A percentile compares a stretch with the other conserved stretches of the same genome.
Conservation (phyloP, 2,113 vertebrate species). For the Pelodiscus sinensis region DNA sequence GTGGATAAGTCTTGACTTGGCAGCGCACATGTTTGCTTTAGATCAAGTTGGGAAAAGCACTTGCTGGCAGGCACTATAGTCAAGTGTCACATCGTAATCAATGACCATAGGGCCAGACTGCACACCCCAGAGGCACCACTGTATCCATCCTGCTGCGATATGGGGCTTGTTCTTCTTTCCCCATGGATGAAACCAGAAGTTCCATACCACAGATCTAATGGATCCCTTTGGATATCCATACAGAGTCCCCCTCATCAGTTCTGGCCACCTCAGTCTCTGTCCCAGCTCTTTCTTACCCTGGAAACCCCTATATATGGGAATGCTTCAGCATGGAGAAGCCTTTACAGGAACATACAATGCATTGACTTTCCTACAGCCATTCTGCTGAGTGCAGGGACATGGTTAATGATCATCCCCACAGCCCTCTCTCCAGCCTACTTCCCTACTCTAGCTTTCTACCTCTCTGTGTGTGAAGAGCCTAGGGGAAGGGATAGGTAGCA, state of each 20-base stretch:
- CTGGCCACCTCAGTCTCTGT: background rate
- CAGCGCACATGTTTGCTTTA: background rate
- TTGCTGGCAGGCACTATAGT: background rate
- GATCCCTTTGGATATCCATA: background rate
- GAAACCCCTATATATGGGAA: background rate
- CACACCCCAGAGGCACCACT: background rate
- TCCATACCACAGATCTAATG: background rate
- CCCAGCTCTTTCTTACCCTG: background rate
- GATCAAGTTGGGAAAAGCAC: background rate
- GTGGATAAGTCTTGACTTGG: background rate
- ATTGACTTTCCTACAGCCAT: background rate
- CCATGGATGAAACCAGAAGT: background rate
- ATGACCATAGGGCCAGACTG: background rate
- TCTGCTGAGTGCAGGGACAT: background rate
- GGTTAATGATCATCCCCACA: background rate
- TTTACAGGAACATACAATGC: background rate
- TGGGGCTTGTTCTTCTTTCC: background rate
- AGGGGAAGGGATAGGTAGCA: background rate
- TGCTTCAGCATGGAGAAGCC: background rate
- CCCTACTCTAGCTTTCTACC: background rate
- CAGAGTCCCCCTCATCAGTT: background rate
- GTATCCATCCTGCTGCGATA: background rate
- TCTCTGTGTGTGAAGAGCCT: background rate
- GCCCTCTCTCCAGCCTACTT: background rate
- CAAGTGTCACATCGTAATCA: background rate